Conservation (phyloP, 64 coral and sea anemone species). For the Pocillopora damicornis region DNA sequence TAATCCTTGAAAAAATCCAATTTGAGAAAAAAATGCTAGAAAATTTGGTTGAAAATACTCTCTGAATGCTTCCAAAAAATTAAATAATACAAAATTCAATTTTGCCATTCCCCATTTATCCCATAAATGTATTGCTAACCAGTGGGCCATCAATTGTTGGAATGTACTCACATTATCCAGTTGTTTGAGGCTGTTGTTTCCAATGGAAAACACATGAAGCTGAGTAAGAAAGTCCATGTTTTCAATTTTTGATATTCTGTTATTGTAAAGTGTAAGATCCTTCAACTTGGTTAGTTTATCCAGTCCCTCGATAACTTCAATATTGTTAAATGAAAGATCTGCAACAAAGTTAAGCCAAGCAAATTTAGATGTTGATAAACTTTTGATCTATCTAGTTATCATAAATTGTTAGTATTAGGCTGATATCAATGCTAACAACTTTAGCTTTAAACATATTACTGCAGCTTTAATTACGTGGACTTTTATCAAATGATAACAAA, state of each 20-base stretch:
- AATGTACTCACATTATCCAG: constrained; percentile 89
- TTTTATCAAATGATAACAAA: too few relatives aligned
- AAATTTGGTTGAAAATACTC: too few relatives aligned
- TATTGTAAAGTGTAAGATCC: constrained; percentile 94
- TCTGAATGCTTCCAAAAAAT: too few relatives aligned
- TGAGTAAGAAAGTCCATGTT: constrained; percentile 86
- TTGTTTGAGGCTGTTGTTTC: constrained; percentile 93
- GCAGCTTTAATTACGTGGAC: too few relatives aligned
- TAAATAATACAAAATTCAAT: too few relatives aligned
- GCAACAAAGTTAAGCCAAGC: not conserved
- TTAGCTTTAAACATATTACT: too few relatives aligned
- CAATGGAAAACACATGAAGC: constrained; percentile 98
- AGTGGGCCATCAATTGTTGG: not conserved
- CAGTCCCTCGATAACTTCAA: constrained; percentile 94
- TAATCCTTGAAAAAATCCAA: too few relatives aligned
- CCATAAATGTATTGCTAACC: too few relatives aligned
- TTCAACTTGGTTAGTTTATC: constrained; percentile 85
- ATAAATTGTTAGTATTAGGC: not conserved
- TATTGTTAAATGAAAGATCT: constrained; percentile 99
- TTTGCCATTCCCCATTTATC: too few relatives aligned
- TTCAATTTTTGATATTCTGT: constrained; percentile 97
- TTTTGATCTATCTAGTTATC: too few relatives aligned
- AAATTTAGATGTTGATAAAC: not conserved
- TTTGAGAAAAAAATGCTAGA: too few relatives aligned
- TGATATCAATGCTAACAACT: too few relatives aligned